Base-by-base conservation (phyloP, 2,113 vertebrate species). In the Cichladusa arquata region DNA sequence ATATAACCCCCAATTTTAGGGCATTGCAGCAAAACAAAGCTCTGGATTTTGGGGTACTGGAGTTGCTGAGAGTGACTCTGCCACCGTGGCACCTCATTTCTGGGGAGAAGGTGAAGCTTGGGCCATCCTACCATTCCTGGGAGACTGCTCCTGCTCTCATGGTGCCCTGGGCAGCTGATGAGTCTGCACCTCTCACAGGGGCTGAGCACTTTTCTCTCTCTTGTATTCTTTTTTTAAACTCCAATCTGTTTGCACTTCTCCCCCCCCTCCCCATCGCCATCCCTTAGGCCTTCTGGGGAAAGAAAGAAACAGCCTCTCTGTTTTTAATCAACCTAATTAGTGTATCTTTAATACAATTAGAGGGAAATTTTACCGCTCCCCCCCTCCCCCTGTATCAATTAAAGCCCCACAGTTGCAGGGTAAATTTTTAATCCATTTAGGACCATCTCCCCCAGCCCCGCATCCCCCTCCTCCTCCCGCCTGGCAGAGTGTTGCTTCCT, bases 321-420 rank as follows among this genome's bases (percentile, higher is more conserved):
- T 93, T 97, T 98, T 94, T 95, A 97, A 96, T 97, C 96, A 97
- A 93, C 90, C 95, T 97, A 96, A 95, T 98, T 96, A 97, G 95
- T 90, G 90, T 96, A 97, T 97, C 95, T 97, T 97, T 97, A 97
- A 98, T 97, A 95, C 95, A 97, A 97, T 97, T 97, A 97, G 89
- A 85, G 96, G 91, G 74, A 93, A 90, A 95, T 94, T 96, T 95
- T 88, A 95, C 93, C 18, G 58, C 88, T 73, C 24, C 50, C 86
- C 71, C 44, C 74, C 31, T 85, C 81, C 72, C 69, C 10, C 11
- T 91, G 83, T 92, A 94, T 93, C 95, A 94, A 94, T 97, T 96
- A 97, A 96, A 96, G 88, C 90, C 92, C 94, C 91, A 67, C 93
- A 88, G 94, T 97, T 64, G 93, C 89, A 94, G 96, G 89, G 92